These are phyloP conservation scores for Sander vitreus DNA, from an alignment of 2,113 vertebrate species.

Conservation along the genomic window DNA sequence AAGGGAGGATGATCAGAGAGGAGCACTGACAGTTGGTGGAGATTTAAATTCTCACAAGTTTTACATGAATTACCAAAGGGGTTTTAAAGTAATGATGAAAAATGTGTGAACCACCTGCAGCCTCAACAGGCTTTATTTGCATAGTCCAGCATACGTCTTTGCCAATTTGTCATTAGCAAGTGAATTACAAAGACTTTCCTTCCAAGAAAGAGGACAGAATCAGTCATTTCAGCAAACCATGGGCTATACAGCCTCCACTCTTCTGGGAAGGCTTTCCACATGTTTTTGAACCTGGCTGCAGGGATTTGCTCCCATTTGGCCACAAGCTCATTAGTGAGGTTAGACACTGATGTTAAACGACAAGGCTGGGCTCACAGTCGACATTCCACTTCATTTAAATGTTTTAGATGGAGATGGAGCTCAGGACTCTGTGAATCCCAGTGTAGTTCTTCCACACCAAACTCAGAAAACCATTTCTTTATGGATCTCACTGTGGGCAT, in stretches of 20 bases:
- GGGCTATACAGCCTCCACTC: background rate
- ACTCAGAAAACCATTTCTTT: background rate
- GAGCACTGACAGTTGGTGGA: conserved; percentile 61
- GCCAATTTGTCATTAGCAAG: background rate
- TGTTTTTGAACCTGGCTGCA: background rate
- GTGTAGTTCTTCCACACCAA: background rate
- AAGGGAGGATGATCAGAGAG: conserved; percentile 65
- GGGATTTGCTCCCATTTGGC: background rate
- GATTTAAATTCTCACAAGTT: conserved; percentile 58
- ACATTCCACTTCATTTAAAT: background rate
- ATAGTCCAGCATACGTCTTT: background rate
- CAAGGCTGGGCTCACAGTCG: background rate
- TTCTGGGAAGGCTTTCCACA: background rate
- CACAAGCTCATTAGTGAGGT: background rate
- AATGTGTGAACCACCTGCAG: conserved; percentile 27
- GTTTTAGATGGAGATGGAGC: background rate
- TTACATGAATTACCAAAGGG: conserved; percentile 50
- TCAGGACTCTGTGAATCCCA: background rate
- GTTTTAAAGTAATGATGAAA: conserved; percentile 47
- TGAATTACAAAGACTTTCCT: background rate
- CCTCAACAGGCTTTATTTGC: conserved; percentile 30
- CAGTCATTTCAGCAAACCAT: background rate
- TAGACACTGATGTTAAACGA: background rate
- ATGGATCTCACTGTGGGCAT: background rate
- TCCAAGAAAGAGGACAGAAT: background rate